Evolutionary conservation across 2,113 vertebrate genomes (phyloP), one percentile per base, ranked within the genome.

Genomic region (Anolis carolinensis): DNA sequence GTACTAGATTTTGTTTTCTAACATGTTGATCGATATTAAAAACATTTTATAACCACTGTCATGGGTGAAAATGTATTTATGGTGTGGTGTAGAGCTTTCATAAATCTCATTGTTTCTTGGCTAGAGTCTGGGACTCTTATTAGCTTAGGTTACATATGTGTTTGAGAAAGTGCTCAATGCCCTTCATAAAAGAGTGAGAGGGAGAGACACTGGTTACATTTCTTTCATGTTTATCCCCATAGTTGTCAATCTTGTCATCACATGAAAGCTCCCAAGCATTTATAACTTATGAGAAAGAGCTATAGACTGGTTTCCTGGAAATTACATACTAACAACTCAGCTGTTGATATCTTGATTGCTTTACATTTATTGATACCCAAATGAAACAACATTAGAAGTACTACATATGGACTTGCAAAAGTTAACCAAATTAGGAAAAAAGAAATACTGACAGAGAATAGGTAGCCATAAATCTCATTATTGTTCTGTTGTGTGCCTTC

Each of bases 41-140:
- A 93, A 88, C 85, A 91, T 94, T 95, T 95, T 95, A 83, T 87
- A 95, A 90, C 86, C 93, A 91, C 68, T 88, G 82, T 48, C 93
- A 89, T 92, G 91, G 89, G 90, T 87, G 63, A 93, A 95, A 95
- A 88, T 93, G 39, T 44, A 94, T 95, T 95, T 94, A 92, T 93
- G 79, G 87, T 92, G 83, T 91, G 92, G 92, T 92, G 81, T 93
- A 83, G 75, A 87, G 90, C 86, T 94, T 94, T 79, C 73, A 88
- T 94, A 92, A 89, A 92, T 94, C 86, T 79, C 87, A 93, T 93
- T 4, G 85, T 65, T 90, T 94, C 90, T 92, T 94, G 90, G 84
- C 87, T 63, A 21, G 86, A 84, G 32, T 88, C 80, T 93, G 79
- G 90, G 85, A 93, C 90, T 36, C 55, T 23, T 88, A 70, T 90